phyloP scores from a whole-genome alignment of 2,888 invertebrate species.

The Taphrorychus bicolor region DNA sequence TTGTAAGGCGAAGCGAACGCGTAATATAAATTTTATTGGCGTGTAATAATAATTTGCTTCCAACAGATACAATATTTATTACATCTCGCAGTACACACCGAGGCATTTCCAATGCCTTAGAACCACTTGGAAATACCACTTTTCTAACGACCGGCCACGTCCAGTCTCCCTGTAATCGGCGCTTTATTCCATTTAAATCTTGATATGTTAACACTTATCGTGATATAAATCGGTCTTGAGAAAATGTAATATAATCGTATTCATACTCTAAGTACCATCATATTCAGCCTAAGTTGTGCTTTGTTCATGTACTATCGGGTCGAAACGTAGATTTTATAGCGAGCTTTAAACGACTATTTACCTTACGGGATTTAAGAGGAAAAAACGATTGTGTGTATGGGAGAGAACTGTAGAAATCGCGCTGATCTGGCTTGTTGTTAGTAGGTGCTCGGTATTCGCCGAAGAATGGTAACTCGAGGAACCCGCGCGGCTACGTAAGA shows the following conservation, averaged over 20 bases:
- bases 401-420: conserved; percentile 37
- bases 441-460: conserved; percentile 38
- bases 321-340: conserved; percentile 35
- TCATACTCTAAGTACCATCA: conserved; percentile 29
- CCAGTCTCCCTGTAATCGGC: neutral
- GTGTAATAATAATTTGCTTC: neutral
- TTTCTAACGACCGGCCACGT: neutral
- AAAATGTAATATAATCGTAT: conserved; percentile 26
- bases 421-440: conserved; percentile 37
- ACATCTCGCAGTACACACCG: neutral
- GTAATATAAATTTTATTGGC: neutral
- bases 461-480: conserved; percentile 36
- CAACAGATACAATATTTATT: neutral
- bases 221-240: conserved; percentile 18
- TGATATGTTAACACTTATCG: conserved; percentile 25
- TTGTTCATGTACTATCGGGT: conserved; percentile 32
- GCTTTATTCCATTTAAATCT: conserved; percentile 21
- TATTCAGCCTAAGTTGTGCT: conserved; percentile 30
- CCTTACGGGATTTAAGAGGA: conserved; percentile 18
- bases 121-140: neutral
- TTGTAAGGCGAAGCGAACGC: no score
- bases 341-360: conserved; percentile 35
- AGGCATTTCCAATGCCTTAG: neutral
- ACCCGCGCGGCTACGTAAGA: conserved; percentile 18
- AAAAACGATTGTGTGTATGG: conserved; percentile 23